These are phyloP conservation scores for Rhyacophila brunnea DNA, from an alignment of 1,140 invertebrate species.

Conservation along the genomic window DNA sequence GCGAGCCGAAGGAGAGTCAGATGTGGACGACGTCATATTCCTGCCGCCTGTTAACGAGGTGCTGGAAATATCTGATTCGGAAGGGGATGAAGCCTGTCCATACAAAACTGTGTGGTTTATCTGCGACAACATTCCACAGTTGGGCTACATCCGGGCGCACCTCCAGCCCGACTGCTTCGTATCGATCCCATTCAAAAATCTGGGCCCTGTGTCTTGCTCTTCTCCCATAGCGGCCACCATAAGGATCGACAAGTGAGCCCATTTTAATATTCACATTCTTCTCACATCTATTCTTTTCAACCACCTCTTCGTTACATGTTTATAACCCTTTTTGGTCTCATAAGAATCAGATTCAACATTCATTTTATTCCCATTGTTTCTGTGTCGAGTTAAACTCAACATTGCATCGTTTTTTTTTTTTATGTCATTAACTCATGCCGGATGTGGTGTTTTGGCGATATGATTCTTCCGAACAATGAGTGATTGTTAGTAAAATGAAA, in stretches of 20 bases:
- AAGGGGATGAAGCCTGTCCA: neutral
- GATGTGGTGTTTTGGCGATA: no score
- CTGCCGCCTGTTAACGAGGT: slow-evolving; percentile 9
- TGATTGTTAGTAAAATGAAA: no score
- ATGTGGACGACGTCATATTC: slow-evolving; percentile 25
- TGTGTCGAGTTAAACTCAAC: no score
- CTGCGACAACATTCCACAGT: slow-evolving; percentile 7
- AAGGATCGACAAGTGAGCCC: slow-evolving; percentile 15
- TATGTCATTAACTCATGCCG: no score
- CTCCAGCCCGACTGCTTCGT: neutral
- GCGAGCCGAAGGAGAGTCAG: neutral
- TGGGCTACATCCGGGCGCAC: slow-evolving; percentile 11
- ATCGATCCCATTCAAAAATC: slow-evolving; percentile 1
- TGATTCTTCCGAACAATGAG: no score
- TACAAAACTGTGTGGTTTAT: slow-evolving; percentile 13
- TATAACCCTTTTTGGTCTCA: no score
- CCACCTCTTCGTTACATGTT: no score
- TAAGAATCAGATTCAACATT: no score
- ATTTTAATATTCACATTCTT: neutral
- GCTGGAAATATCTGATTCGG: slow-evolving; percentile 27
- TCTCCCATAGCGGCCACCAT: slow-evolving; percentile 1
- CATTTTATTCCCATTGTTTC: no score
- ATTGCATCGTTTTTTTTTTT: no score
- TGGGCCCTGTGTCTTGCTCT: slow-evolving; percentile 3
- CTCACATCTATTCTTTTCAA: no score